These are phyloP conservation scores for Oreochromis grahami DNA, from an alignment of 2,797 vertebrate genomes.

Conservation along the genomic window DNA sequence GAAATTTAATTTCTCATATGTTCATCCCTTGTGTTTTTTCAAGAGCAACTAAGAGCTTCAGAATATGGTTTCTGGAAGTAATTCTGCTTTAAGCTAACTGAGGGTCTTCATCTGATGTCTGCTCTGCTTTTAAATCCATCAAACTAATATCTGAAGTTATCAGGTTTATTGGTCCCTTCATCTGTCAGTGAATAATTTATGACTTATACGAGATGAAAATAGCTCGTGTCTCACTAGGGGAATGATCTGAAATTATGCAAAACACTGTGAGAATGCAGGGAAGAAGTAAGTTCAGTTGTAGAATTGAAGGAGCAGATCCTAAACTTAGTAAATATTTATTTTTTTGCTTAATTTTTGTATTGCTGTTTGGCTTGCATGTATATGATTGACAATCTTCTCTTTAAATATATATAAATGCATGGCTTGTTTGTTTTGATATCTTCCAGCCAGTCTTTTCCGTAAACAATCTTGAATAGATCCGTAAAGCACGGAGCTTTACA, in stretches of 20 bases:
- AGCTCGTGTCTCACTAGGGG: background rate
- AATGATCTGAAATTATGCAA: background rate
- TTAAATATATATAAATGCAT: background rate
- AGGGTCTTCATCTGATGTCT: background rate
- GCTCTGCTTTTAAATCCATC: background rate
- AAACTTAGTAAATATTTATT: background rate
- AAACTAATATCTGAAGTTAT: background rate
- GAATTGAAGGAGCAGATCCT: background rate
- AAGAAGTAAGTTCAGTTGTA: background rate
- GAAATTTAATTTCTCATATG: background rate
- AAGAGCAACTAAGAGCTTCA: background rate
- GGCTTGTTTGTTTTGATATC: background rate
- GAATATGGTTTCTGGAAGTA: background rate
- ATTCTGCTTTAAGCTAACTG: background rate
- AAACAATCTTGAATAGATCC: constrained; percentile 93
- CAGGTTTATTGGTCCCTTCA: background rate
- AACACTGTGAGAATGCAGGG: background rate
- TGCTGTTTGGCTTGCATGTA: background rate
- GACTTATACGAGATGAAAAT: background rate
- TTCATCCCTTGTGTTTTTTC: background rate
- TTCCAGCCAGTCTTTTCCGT: constrained; percentile 89
- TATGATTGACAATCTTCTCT: background rate
- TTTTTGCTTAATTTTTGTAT: background rate
- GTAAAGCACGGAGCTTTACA: constrained; percentile 89
- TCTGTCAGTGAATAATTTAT: background rate